These are phyloP conservation scores for Indicator maculatus DNA, from an alignment of 2,113 vertebrate genomes.

Conservation along the genomic window DNA sequence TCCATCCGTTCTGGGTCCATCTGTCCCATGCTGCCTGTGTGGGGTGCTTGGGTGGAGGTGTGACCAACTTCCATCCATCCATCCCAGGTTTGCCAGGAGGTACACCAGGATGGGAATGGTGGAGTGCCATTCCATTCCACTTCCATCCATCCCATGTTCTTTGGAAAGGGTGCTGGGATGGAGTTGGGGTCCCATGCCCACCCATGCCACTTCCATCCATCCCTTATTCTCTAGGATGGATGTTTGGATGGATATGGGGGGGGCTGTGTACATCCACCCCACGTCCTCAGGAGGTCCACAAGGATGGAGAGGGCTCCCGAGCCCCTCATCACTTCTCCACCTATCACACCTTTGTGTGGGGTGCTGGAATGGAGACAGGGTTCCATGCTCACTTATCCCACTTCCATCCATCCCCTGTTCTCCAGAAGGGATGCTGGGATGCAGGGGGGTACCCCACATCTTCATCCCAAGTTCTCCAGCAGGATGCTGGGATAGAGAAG, in stretches of 20 bases:
- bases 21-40: background rate
- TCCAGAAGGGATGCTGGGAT: background rate
- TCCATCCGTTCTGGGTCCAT: background rate
- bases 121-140: no score
- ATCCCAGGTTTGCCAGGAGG: background rate
- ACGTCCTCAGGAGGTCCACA: background rate
- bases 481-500: background rate
- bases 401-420: background rate
- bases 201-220: background rate
- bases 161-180: background rate
- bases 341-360: no score
- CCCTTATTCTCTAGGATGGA: background rate
- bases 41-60: background rate
- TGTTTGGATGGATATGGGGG: background rate
- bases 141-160: background rate
- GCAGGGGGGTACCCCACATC: background rate
- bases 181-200: background rate
- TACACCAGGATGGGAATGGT: no score
- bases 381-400: background rate
- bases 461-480: background rate
- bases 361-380: background rate
- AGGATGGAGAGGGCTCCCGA: no score
- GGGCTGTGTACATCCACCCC: background rate
- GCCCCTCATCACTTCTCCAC: no score
- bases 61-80: background rate